Evolutionary conservation across 2,888 invertebrate species (phyloP).

Genomic region (Xanthorhoe designata): DNA sequence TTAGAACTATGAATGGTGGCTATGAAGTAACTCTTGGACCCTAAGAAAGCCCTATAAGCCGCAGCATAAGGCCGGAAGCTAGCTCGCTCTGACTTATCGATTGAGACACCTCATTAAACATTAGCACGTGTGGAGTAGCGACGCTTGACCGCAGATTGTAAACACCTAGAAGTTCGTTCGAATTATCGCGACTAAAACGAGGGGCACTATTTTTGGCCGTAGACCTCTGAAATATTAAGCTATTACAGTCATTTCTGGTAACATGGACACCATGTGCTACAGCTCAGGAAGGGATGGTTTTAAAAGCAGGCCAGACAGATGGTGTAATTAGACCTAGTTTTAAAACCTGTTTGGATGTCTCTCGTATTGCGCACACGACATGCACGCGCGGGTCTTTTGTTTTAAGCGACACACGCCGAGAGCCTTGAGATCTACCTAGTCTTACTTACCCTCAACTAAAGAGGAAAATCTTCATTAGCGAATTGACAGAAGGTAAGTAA

Average conservation of each 20-base stretch:
- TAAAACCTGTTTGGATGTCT: constrained; percentile 15
- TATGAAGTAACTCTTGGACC: not conserved
- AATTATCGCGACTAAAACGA: too few relatives aligned
- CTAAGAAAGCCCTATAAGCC: not conserved
- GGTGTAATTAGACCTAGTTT: constrained; percentile 16
- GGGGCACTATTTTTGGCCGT: not conserved
- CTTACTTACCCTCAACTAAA: not conserved
- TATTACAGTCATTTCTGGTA: not conserved
- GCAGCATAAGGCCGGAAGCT: not conserved
- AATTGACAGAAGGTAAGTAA: too few relatives aligned
- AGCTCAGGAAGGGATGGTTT: not conserved
- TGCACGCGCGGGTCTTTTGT: constrained; percentile 22
- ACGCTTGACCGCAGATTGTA: not conserved
- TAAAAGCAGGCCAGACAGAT: constrained; percentile 1
- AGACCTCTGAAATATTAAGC: not conserved
- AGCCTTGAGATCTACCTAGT: not conserved
- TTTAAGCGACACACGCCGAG: not conserved
- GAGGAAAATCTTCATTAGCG: not conserved
- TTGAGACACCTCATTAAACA: not conserved
- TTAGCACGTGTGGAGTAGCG: constrained; percentile 7
- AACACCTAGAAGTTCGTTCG: not conserved
- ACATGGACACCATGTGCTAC: not conserved
- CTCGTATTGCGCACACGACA: not conserved
- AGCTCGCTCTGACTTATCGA: constrained; percentile 3
- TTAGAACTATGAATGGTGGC: not conserved